Evolutionary conservation across 2,113 vertebrate genomes (phyloP), one percentile per base, ranked within the genome.

Genomic region (Zapus hudsonius): DNA sequence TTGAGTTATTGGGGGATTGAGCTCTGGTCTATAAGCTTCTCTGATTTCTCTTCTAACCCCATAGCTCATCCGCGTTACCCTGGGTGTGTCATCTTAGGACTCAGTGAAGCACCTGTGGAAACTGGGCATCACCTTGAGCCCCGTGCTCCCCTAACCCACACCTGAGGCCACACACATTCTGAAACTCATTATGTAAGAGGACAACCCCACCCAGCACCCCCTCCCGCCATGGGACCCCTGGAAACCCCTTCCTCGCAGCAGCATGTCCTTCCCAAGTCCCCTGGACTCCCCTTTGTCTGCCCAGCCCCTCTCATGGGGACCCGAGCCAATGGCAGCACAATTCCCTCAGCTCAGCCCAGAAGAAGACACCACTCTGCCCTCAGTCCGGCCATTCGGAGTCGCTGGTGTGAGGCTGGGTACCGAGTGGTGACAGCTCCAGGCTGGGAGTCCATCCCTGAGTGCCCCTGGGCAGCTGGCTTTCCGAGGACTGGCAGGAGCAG

Each of bases 121-220:
- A 31, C 6, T 1, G 33, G 61, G 3, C 2, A 0, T 22, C 15
- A 1, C 25, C 0, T 0, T 2, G 25, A 42, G 22, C 38, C 7
- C 33, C 17, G 15, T 2, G 2, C 0, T 15, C 5, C n/a, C 63
- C 17, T 12, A 8, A 5, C 0, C 17, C 17, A 4, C 0, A 0
- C 25, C 66, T 3, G 10, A 8, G 4, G 3, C 36, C 59, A 52
- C 42, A 52, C 20, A 3, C 1, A 5, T 36, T 40, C 66, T 2
- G 11, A 59, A 33, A 33, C 27, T n/a, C 42, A 19, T 2, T 47
- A 15, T 47, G 16, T 25, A n/a, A 7, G 36, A 23, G 1, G 36
- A 5, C 9, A 5, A 9, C 0, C 20, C 31, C 13, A 12, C 17
- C 4, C 0, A 0, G 5, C 12, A n/a, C 27, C 25, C 47, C 3